Evolutionary conservation across 2,113 vertebrate genomes (phyloP).

Genomic region (Sitta europaea): DNA sequence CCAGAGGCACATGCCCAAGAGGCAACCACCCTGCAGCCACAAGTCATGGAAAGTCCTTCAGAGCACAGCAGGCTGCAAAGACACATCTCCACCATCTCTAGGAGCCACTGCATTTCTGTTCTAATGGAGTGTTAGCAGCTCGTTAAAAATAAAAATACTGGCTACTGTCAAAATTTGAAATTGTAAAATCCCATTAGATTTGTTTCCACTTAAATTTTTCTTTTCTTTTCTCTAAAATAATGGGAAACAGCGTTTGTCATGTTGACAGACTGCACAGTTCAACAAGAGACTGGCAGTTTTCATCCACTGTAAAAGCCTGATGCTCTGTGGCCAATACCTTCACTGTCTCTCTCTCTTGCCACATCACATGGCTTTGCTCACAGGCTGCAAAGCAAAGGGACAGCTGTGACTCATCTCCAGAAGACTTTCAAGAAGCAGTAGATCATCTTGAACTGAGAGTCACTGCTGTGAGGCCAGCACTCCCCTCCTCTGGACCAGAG

Average conservation of each 20-base stretch:
- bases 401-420: slow-evolving; percentile 1
- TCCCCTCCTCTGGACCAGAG: not conserved
- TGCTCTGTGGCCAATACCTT: not conserved
- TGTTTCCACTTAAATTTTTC: not conserved
- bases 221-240: not conserved
- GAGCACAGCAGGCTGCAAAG: not conserved
- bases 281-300: not conserved
- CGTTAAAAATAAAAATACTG: not conserved
- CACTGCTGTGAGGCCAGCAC: not conserved
- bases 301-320: not conserved
- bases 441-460: not conserved
- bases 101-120: not conserved
- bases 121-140: not conserved
- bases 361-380: not conserved
- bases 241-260: not conserved
- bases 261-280: not conserved
- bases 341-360: not conserved
- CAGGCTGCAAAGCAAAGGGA: not conserved
- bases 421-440: not conserved
- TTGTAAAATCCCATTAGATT: not conserved
- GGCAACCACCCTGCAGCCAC: not conserved
- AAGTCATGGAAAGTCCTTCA: not conserved
- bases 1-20: fast-evolving
- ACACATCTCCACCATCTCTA: not conserved
- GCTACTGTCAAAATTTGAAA: not conserved